These are phyloP conservation scores for Myiotriccus ornatus DNA, from an alignment of 2,797 vertebrate genomes.

Conservation along the genomic window DNA sequence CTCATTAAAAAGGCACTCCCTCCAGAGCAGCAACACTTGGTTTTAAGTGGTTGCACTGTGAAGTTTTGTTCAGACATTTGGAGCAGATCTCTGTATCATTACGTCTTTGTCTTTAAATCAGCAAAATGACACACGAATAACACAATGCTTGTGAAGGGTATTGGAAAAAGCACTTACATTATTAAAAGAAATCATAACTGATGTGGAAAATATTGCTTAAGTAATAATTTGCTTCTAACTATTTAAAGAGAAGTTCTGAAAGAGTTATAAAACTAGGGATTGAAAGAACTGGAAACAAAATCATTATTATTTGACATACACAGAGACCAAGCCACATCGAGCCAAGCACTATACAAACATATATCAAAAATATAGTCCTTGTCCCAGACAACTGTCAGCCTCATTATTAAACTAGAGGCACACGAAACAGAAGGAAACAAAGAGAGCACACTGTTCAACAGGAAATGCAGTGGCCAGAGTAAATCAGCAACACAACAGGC, in stretches of 20 bases:
- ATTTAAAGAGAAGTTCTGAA: constrained; percentile 2
- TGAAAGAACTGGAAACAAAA: background rate
- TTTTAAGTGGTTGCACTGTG: background rate
- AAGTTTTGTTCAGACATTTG: background rate
- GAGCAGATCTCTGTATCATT: background rate
- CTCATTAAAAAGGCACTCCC: background rate
- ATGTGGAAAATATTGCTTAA: constrained; percentile 15
- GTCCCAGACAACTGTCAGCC: background rate
- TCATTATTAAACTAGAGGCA: background rate
- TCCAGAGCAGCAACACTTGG: background rate
- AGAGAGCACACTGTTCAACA: background rate
- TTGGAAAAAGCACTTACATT: background rate
- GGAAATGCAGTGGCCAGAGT: background rate
- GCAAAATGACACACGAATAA: background rate
- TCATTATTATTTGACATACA: background rate
- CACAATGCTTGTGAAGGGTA: background rate
- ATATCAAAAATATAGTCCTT: constrained; percentile 1
- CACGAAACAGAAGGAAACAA: background rate
- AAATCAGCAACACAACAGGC: background rate
- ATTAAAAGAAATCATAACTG: background rate
- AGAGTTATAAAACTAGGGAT: background rate
- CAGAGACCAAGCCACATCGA: background rate
- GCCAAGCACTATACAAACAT: background rate
- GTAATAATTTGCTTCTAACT: background rate
- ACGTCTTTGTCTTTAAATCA: background rate